Evolutionary conservation across 2,113 vertebrate species (phyloP).

Genomic region (Microcebus griseorufus): DNA sequence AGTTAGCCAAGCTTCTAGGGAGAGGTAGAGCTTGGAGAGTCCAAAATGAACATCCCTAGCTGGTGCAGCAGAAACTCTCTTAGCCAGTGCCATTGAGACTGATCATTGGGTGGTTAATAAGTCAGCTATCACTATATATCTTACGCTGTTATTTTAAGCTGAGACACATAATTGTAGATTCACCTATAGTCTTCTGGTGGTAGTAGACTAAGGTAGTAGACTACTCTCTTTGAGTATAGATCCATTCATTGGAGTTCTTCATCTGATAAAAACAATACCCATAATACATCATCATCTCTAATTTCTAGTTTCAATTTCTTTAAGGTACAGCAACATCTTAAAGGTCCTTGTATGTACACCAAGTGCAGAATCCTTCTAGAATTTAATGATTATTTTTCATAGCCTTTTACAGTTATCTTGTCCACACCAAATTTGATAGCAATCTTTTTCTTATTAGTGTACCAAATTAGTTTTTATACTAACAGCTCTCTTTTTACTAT

Average conservation of each 20-base stretch:
- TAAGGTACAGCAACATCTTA: not conserved
- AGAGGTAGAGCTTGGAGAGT: not conserved
- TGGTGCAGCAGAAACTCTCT: not conserved
- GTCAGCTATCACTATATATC: not conserved
- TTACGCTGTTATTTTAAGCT: slow-evolving; percentile 1
- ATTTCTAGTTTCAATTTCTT: slow-evolving; percentile 19
- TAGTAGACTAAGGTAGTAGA: not conserved
- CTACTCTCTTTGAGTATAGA: slow-evolving; percentile 14
- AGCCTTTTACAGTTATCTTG: slow-evolving; percentile 3
- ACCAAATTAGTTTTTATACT: not conserved
- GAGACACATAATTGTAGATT: not conserved
- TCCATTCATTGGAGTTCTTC: not conserved
- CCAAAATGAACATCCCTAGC: not conserved
- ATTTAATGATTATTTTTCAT: not conserved
- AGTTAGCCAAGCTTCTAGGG: not conserved
- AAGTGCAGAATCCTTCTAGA: not conserved
- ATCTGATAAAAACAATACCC: not conserved
- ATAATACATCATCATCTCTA: not conserved
- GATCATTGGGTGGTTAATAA: not conserved
- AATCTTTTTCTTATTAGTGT: slow-evolving; percentile 8
- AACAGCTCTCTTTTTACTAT: not conserved
- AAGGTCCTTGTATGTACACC: not conserved
- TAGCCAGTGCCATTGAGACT: not conserved
- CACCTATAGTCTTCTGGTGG: not conserved
- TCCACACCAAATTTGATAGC: not conserved